Base-by-base conservation (phyloP, 1,140 invertebrate genomes). In the Drosophila trapezifrons region DNA sequence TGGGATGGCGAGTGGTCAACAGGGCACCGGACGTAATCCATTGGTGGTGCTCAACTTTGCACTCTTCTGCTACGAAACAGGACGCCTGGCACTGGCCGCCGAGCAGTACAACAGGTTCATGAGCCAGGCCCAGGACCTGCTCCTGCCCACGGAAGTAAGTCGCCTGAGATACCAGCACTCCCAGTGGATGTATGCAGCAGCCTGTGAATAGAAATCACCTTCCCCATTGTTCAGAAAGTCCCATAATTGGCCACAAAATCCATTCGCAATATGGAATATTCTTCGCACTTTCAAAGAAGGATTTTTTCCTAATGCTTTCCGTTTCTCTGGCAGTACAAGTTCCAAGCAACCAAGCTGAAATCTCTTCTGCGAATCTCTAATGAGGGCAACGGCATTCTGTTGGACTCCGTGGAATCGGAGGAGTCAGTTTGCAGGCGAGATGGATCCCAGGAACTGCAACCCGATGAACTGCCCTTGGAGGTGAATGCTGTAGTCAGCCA, bases 61-160 rank as follows among this genome's bases (percentile, higher is more conserved):
- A 0, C 62, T 91, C 42, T 91, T 92, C 47, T 91, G 90, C 63
- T 90, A 79, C 32, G 85, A 92, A 49, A 91, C 71, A 1, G 81
- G 89, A 57, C 67, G 85, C 10, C 27, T 90, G 47, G 86, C 87
- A 0, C 2, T 81, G 52, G 80, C 91, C 17, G 47, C 78, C 8
- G 87, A 91, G 35, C 79, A 92, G 40, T 91, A 90, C 63, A 91
- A 86, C 71, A 77, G 80, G 13, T 91, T 90, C 49, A 73, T 90
- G 45, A 78, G 65, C 62, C 69, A 81, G 25, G 76, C 87, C 15
- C 90, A 92, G 69, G 91, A 92, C 25, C 69, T 91, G 17, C 40
- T 90, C 27, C 55, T 92, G 56, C 91, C 91, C 52, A 92, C 87
- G 12, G 91, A 91, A 80, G 91, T 92, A 90, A 91, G 84, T 91